Conservation (phyloP, 2,113 vertebrate species). For the Agelaius tricolor region DNA sequence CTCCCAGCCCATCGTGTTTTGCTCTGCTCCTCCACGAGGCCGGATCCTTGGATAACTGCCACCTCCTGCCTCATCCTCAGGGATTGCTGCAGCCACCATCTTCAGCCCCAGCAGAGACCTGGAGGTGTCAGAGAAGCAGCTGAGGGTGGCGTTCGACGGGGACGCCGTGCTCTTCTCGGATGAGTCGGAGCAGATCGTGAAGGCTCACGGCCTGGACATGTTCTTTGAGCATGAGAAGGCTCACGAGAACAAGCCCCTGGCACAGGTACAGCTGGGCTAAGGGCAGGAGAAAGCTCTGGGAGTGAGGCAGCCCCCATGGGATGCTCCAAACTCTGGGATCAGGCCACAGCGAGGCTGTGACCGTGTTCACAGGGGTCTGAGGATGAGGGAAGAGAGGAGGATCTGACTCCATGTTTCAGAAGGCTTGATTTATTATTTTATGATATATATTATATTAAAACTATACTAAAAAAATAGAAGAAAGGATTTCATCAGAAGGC, state of each 20-base stretch:
- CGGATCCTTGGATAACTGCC: not conserved
- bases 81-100: conserved; percentile 94
- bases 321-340: not conserved
- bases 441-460: no score
- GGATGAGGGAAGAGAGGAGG: no score
- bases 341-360: not conserved
- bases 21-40: not conserved
- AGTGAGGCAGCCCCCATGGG: not conserved
- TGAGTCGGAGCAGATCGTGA: conserved; percentile 92
- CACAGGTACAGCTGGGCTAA: conserved; percentile 79
- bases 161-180: conserved; percentile 95
- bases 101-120: conserved; percentile 86
- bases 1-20: not conserved
- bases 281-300: not conserved
- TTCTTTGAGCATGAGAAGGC: conserved; percentile 94
- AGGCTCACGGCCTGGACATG: conserved; percentile 90
- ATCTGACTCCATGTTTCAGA: no score
- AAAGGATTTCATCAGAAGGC: no score
- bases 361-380: no score
- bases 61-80: conserved; percentile 48
- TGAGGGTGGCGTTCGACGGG: conserved; percentile 93
- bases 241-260: conserved; percentile 91
- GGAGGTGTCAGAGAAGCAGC: conserved; percentile 86
- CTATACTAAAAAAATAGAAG: no score
- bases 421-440: no score